Conservation (phyloP, 2,113 vertebrate genomes). For the Pagrus major region DNA sequence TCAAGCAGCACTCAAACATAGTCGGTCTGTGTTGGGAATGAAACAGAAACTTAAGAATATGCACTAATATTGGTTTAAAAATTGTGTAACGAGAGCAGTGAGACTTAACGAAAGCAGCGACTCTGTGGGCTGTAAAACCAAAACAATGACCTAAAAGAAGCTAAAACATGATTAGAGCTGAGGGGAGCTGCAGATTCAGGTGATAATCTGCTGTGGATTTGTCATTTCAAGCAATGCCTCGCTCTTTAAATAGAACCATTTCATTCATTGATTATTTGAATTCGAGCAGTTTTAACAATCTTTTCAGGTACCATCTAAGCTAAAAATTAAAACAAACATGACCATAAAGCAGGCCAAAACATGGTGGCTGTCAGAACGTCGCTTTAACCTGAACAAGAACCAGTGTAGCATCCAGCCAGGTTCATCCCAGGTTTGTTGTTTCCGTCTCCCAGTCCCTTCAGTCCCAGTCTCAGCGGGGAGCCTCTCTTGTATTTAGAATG, state of each 20-base stretch:
- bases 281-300: not conserved
- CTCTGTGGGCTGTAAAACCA: too few relatives aligned
- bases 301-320: not conserved
- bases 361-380: not conserved
- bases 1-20: too few relatives aligned
- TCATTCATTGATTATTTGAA: not conserved
- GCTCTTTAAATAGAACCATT: not conserved
- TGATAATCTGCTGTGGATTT: too few relatives aligned
- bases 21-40: too few relatives aligned
- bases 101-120: not conserved
- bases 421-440: not conserved
- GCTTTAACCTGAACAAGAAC: not conserved
- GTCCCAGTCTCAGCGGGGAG: conserved; percentile 34
- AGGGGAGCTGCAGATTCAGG: not conserved
- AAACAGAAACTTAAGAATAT: too few relatives aligned
- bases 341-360: not conserved
- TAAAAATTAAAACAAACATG: not conserved
- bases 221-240: too few relatives aligned
- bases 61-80: too few relatives aligned
- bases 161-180: too few relatives aligned
- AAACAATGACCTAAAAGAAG: too few relatives aligned
- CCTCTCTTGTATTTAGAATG: conserved; percentile 44
- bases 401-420: not conserved
- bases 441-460: conserved; percentile 8
- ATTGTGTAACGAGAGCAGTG: too few relatives aligned